Evolutionary conservation across 1,140 invertebrate genomes (phyloP).

Genomic region (Drosophila repleta): DNA sequence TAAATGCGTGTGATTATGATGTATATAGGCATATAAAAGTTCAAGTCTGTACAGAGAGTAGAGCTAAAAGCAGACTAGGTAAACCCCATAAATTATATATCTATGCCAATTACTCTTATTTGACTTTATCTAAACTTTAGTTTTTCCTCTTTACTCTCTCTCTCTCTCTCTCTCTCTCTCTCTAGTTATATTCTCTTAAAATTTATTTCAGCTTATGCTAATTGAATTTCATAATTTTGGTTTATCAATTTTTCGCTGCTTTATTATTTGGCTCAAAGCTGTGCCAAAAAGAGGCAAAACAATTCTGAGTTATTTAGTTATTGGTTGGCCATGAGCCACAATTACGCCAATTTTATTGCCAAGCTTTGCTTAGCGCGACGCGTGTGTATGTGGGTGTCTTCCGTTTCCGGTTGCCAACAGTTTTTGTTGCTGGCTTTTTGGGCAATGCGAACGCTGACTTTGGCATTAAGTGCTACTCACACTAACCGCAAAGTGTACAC

Average conservation of each 20-base stretch:
- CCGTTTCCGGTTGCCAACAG: constrained; percentile 33
- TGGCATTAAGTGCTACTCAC: constrained; percentile 40
- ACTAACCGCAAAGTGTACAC: constrained; percentile 18
- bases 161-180: too few species aligned
- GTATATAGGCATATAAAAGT: not conserved
- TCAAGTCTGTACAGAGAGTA: not conserved
- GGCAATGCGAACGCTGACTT: not conserved
- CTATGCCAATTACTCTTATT: too few species aligned
- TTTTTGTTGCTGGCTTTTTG: constrained; percentile 3
- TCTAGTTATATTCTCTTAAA: too few species aligned
- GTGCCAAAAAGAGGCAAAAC: not conserved
- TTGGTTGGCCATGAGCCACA: not conserved
- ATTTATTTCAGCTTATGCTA: too few species aligned
- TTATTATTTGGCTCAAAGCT: not conserved
- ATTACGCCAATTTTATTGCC: constrained; percentile 9
- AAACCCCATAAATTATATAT: too few species aligned
- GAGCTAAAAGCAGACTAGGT: too few species aligned
- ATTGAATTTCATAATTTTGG: not conserved
- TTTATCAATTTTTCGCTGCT: not conserved
- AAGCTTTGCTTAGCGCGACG: constrained; percentile 4
- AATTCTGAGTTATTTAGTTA: not conserved
- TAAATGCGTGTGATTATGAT: not conserved
- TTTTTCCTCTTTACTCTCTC: too few species aligned
- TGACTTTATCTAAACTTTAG: too few species aligned
- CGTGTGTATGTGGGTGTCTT: constrained; percentile 21